These are phyloP conservation scores for Aix galericulata DNA, from an alignment of 2,113 vertebrate species.

Conservation along the genomic window DNA sequence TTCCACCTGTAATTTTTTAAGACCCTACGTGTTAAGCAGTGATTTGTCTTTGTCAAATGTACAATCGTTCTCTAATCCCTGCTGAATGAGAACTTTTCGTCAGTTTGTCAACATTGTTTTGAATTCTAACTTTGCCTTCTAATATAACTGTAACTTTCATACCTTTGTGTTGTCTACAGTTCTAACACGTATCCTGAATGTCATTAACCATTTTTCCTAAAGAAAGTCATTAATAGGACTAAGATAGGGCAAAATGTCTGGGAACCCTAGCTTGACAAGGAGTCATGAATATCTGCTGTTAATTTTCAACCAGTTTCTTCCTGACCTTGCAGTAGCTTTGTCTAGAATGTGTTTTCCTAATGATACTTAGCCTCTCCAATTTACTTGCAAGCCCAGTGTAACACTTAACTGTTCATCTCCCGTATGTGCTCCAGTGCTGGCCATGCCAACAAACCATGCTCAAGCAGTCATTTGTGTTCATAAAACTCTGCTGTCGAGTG, in stretches of 20 bases:
- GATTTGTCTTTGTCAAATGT: background rate
- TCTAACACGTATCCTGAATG: background rate
- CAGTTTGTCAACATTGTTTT: rapidly evolving
- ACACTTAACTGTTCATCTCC: background rate
- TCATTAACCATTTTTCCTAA: background rate
- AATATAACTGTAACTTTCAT: rapidly evolving
- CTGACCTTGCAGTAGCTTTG: too few species aligned
- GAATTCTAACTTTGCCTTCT: background rate
- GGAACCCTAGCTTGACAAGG: too few species aligned
- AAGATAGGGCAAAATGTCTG: too few species aligned
- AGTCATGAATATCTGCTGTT: too few species aligned
- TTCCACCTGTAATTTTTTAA: rapidly evolving
- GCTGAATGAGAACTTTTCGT: rapidly evolving
- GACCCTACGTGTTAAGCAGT: too few species aligned
- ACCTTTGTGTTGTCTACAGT: background rate
- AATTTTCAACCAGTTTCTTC: too few species aligned
- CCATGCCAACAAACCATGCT: too few species aligned
- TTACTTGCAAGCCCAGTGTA: background rate
- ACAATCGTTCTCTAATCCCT: rapidly evolving
- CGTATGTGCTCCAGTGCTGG: too few species aligned
- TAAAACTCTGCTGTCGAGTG: background rate
- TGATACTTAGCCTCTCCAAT: too few species aligned
- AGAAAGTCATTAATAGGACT: background rate
- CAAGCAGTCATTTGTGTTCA: background rate
- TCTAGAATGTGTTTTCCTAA: background rate